A percentile compares a stretch with the other conserved stretches of the same genome.
Conservation (phyloP, 2,888 invertebrate species). For the Trissolcus japonicus region DNA sequence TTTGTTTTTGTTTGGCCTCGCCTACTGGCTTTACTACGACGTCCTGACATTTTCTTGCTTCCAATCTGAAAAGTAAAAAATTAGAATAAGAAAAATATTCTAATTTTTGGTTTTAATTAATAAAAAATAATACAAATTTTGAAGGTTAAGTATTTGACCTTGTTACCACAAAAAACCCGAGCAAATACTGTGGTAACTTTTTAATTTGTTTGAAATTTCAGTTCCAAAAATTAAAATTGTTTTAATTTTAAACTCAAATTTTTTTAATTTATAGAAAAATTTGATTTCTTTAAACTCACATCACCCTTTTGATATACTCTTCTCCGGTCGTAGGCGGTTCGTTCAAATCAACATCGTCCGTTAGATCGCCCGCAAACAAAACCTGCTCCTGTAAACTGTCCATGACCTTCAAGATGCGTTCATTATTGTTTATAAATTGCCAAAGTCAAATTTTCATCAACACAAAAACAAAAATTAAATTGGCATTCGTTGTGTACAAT, state of each 20-base stretch:
- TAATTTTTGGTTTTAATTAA: neutral
- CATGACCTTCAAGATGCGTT: conserved; percentile 53
- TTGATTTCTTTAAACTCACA: conserved; percentile 62
- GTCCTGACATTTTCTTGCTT: conserved; percentile 70
- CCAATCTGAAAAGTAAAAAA: conserved; percentile 62
- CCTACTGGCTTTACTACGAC: conserved; percentile 69
- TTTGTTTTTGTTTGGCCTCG: conserved; percentile 60
- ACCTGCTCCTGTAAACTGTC: conserved; percentile 66
- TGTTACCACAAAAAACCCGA: neutral
- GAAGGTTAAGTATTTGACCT: too few species aligned
- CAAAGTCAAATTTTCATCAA: neutral
- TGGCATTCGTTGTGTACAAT: neutral
- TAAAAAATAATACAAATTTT: neutral
- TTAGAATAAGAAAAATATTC: neutral
- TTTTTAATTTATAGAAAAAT: too few species aligned
- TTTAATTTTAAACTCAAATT: too few species aligned
- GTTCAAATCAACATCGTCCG: conserved; percentile 64
- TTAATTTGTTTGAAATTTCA: too few species aligned
- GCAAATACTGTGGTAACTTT: too few species aligned
- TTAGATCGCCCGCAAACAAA: conserved; percentile 66
- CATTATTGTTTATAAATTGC: neutral
- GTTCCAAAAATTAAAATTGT: too few species aligned
- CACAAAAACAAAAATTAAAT: too few species aligned
- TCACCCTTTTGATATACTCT: conserved; percentile 73
- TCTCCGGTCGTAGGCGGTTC: conserved; percentile 69